phyloP scores from a whole-genome alignment of 2,797 vertebrate species.

The Girardinus metallicus region DNA sequence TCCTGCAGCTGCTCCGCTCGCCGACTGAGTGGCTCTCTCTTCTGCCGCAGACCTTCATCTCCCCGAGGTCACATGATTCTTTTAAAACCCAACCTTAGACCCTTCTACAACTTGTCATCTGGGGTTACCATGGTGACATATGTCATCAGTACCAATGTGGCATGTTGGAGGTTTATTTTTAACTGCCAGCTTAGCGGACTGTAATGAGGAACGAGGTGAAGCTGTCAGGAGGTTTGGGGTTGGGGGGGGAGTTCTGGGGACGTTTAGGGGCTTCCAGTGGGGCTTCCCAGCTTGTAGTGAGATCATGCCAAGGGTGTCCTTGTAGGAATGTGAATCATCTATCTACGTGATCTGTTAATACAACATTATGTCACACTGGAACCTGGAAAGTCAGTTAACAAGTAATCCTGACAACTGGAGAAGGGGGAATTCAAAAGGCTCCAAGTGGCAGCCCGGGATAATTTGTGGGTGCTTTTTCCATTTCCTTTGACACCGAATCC shows the following conservation, averaged over 20 bases:
- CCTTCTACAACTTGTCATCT: slow-evolving; percentile 57
- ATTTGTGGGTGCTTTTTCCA: slow-evolving; percentile 29
- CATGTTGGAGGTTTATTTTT: slow-evolving; percentile 65
- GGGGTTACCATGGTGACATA: slow-evolving; percentile 64
- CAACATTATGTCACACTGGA: slow-evolving; percentile 57
- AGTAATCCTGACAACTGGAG: slow-evolving; percentile 37
- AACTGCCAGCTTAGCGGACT: slow-evolving; percentile 34
- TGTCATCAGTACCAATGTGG: slow-evolving; percentile 59
- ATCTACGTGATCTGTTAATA: slow-evolving; percentile 61
- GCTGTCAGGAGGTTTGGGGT: background rate
- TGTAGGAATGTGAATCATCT: slow-evolving; percentile 67
- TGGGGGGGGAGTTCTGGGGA: slow-evolving; percentile 54
- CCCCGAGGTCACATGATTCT: slow-evolving; percentile 60
- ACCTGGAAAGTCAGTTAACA: slow-evolving; percentile 67
- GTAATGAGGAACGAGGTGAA: slow-evolving; percentile 45
- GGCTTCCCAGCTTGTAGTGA: slow-evolving; percentile 71
- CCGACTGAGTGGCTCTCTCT: slow-evolving; percentile 23
- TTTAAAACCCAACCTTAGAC: slow-evolving; percentile 59
- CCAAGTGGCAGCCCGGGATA: slow-evolving; percentile 10
- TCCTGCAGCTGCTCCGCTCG: slow-evolving; percentile 51
- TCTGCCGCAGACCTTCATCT: slow-evolving; percentile 20
- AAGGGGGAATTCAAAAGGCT: slow-evolving; percentile 43
- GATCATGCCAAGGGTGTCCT: slow-evolving; percentile 63
- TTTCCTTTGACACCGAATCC: background rate
- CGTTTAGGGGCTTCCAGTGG: slow-evolving; percentile 70